Evolutionary conservation across 2,113 vertebrate species (phyloP).

Genomic region (Alligator mississippiensis): DNA sequence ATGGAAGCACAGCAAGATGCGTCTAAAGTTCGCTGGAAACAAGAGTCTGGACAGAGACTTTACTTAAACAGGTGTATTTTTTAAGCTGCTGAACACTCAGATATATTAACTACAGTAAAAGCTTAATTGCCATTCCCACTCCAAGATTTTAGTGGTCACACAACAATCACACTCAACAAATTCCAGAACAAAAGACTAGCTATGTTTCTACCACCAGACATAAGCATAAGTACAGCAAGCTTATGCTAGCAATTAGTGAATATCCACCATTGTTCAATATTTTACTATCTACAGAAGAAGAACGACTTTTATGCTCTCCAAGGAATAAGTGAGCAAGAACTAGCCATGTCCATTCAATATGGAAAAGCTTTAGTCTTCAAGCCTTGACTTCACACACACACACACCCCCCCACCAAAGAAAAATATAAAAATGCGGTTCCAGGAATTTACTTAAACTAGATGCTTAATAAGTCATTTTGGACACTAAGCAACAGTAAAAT

Average conservation of each 20-base stretch:
- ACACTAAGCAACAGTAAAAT: neutral
- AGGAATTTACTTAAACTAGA: neutral
- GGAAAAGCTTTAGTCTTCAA: neutral
- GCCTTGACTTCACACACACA: neutral
- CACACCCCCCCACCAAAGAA: neutral
- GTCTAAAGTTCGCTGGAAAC: neutral
- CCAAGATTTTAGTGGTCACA: constrained; percentile 9
- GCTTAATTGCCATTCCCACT: constrained; percentile 15
- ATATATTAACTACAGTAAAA: neutral
- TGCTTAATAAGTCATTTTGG: neutral
- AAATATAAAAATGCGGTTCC: neutral
- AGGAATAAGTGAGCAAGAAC: neutral
- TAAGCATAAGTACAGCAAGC: neutral
- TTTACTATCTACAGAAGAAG: neutral
- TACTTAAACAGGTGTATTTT: neutral
- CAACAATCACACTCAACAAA: neutral
- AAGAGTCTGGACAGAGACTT: neutral
- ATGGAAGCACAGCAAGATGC: neutral
- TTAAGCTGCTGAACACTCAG: neutral
- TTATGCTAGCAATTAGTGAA: neutral
- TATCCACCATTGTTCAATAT: neutral
- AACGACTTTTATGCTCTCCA: neutral
- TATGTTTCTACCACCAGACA: neutral
- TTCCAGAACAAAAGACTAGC: neutral
- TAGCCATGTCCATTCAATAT: neutral